Evolutionary conservation across 2,888 invertebrate genomes (phyloP).

Genomic region (Leptinotarsa peninsularis): DNA sequence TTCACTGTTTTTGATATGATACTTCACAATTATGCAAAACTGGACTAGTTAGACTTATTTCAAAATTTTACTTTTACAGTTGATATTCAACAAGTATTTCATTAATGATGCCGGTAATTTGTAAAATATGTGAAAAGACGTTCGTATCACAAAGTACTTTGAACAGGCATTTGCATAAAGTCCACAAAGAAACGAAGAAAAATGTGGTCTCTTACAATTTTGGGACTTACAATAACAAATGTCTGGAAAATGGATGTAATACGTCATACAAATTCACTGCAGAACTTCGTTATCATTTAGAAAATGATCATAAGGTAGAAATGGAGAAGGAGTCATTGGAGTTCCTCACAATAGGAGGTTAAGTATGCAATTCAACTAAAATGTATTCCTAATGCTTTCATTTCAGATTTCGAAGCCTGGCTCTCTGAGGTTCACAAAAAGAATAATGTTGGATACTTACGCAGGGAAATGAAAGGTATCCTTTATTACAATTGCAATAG

Average conservation of each 20-base stretch:
- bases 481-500: slow-evolving; percentile 7
- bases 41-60: no score
- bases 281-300: neutral
- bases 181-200: slow-evolving; percentile 9
- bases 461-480: neutral
- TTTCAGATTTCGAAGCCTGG: neutral
- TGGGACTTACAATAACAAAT: neutral
- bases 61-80: no score
- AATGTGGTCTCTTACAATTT: slow-evolving; percentile 1
- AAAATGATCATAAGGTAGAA: neutral
- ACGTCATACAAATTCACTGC: slow-evolving; percentile 1
- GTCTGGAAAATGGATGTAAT: slow-evolving; percentile 13
- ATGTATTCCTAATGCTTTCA: neutral
- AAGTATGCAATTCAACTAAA: neutral
- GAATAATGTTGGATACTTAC: neutral
- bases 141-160: slow-evolving; percentile 3
- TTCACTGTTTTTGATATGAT: no score
- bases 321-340: slow-evolving; percentile 5
- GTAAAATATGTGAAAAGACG: slow-evolving; percentile 18
- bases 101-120: slow-evolving; percentile 13
- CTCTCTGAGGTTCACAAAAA: neutral
- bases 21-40: no score
- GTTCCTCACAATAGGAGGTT: neutral
- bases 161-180: slow-evolving; percentile 12
- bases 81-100: no score